Evolutionary conservation across 92 coral and sea anemone genomes (phyloP), one percentile per base, ranked within the genome.

Genomic region (Parazoanthus swiftii): DNA sequence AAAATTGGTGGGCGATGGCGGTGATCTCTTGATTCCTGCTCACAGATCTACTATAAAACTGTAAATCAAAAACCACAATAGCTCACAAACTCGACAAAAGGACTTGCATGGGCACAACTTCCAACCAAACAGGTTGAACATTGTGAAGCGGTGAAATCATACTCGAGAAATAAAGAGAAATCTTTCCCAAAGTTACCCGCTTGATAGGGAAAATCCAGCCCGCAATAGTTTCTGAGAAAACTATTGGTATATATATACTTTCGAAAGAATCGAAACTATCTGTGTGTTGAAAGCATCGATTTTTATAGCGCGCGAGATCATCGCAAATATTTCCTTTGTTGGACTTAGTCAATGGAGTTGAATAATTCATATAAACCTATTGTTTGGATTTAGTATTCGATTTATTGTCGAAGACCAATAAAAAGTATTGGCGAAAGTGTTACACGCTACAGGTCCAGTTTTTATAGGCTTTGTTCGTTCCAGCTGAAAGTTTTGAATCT

Each of bases 401-500:
- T 72, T 70, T 26, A 72, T 26, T 72, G 76, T 72, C 76, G 76
- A 35, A 23, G 74, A 68, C 74, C 74, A 23, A 68, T 21, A 68
- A 21, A 26, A 25, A 72, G 42, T 25, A 26, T 72, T 72, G 42
- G 18, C 4, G 15, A 21, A 72, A 72, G 76, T 72, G 18, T 67
- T 86, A 67, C 68, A 77, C 91, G 77, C 90, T 81, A 4, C 81
- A 65, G 76, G 71, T 73, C 26, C 48, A 68, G 33, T n/a, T 77
- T 46, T 54, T 84, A 74, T 14, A 50, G 80, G 38, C 81, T 85
- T 8, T 63, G 78, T 80, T 89, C 75, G 51, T 76, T 76, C 67
- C 73, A 76, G 42, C 42, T 79, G 79, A 86, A 80, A 82, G 72
- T 80, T 66, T 80, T 75, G 89, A 73, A 70, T 80, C 86, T 66